These are phyloP conservation scores for Pachypsylla venusta DNA, from an alignment of 1,140 invertebrate genomes.

Conservation along the genomic window DNA sequence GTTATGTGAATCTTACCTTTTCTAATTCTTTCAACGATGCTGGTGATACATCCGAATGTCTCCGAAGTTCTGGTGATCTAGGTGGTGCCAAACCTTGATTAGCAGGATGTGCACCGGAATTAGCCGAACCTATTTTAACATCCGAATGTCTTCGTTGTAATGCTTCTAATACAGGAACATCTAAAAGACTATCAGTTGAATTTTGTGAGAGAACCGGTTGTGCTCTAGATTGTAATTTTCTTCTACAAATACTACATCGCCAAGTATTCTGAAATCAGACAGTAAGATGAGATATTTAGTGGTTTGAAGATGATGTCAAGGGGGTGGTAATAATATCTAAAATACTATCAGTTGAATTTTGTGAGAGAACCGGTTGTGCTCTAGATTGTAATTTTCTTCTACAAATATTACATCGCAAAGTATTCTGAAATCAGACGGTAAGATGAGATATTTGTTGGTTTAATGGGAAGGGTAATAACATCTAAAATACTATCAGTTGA, in stretches of 20 bases:
- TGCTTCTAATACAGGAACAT: constrained; percentile 56
- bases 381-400: too few species aligned
- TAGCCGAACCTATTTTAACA: constrained; percentile 44
- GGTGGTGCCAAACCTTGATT: constrained; percentile 51
- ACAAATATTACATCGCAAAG: too few species aligned
- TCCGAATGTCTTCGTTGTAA: constrained; percentile 62
- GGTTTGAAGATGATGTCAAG: too few species aligned
- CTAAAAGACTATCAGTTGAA: constrained; percentile 60
- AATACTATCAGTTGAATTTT: too few species aligned
- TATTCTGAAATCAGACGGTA: too few species aligned
- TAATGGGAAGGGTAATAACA: too few species aligned
- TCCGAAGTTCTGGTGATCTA: constrained; percentile 53
- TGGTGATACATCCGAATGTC: constrained; percentile 69
- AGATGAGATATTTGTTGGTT: too few species aligned
- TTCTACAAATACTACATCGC: constrained; percentile 62
- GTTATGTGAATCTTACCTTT: constrained; percentile 54
- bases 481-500: too few species aligned
- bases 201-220: constrained; percentile 48
- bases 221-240: constrained; percentile 57
- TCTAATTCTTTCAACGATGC: constrained; percentile 68
- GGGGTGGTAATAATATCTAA: too few species aligned
- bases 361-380: too few species aligned
- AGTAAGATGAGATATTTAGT: background rate
- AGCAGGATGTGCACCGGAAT: constrained; percentile 33
- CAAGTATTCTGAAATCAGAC: constrained; percentile 44